Percentiles rank a stretch among this genome's conserved stretches.
phyloP scores from a whole-genome alignment of 2,797 vertebrate genomes.

The Etheostoma nigrum region DNA sequence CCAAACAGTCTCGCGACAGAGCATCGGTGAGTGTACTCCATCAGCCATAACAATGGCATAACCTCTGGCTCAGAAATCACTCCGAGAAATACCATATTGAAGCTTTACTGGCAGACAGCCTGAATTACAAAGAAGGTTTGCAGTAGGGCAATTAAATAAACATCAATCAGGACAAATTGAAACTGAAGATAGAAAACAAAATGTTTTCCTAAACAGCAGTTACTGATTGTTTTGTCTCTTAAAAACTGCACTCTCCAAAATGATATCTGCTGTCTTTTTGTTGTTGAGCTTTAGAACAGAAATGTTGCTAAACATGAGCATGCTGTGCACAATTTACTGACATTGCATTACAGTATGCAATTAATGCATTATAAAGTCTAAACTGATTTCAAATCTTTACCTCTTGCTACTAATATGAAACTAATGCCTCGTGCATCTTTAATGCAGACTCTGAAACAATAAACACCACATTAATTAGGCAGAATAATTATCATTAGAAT shows the following conservation, averaged over 20 bases:
- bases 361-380: not conserved
- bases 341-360: not conserved
- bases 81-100: not conserved
- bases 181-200: not conserved
- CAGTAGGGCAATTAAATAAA: not conserved
- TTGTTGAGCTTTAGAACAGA: slow-evolving; percentile 1
- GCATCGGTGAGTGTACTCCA: slow-evolving; percentile 87
- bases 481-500: slow-evolving; percentile 18
- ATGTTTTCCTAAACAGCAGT: not conserved
- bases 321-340: not conserved
- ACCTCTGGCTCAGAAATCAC: slow-evolving; percentile 20
- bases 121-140: slow-evolving; percentile 5
- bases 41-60: not conserved
- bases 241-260: not conserved
- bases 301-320: not conserved
- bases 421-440: not conserved
- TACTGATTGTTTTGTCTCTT: not conserved
- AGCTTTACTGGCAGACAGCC: slow-evolving; percentile 1
- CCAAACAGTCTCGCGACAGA: slow-evolving; percentile 93
- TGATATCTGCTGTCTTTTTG: not conserved
- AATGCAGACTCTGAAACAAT: slow-evolving; percentile 9
- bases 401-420: not conserved
- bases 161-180: not conserved
- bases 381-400: not conserved
- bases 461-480: slow-evolving; percentile 6